Base-by-base conservation (phyloP, 2,797 vertebrate species). In the Poecilia picta region DNA sequence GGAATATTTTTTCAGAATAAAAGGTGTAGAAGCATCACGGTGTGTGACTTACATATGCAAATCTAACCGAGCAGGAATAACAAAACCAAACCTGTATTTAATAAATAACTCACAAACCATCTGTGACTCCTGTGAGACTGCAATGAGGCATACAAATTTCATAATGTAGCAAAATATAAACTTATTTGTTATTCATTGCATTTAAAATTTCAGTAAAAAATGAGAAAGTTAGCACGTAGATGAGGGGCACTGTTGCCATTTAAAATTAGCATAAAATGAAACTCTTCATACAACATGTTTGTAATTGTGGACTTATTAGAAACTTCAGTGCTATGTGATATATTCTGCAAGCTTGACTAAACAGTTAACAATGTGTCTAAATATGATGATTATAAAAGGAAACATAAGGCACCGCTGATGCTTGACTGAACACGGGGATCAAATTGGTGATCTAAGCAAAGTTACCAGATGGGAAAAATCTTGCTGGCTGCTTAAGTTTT, bases 281-380 rank as follows among this genome's bases (percentile, higher is more conserved):
- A n/a, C 55, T 5, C 1, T 28, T 15, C 10, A 41, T 23, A 41
- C 20, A 45, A 18, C 18, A 23, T 31, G 15, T 39, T 33, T 47
- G 45, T 49, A 15, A 47, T 11, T 33, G 18, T 46, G 8, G 39
- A 2, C 11, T 51, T 51, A 23, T 39, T 16, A 25, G 49, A 25
- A 55, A 39, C 23, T 28, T 41, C 36, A 74, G 23, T 73, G 3
- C 53, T 72, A 1, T 20, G 79, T 85, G 59, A 82, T 57, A 53
- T n/a, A 55, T 73, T 73, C 57, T 75, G 80, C 55, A 78, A 81
- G 43, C 72, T 77, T 66, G n/a, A 74, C 47, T 73, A 73, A 88
- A 83, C 68, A 28, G 66, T 75, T 64, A 74, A 82, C 77, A 77
- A 77, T 82, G 72, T 79, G 46, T 78, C 64, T 33, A 51, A 53